Conservation (phyloP, 2,888 invertebrate species). For the Amphipoea oculea region DNA sequence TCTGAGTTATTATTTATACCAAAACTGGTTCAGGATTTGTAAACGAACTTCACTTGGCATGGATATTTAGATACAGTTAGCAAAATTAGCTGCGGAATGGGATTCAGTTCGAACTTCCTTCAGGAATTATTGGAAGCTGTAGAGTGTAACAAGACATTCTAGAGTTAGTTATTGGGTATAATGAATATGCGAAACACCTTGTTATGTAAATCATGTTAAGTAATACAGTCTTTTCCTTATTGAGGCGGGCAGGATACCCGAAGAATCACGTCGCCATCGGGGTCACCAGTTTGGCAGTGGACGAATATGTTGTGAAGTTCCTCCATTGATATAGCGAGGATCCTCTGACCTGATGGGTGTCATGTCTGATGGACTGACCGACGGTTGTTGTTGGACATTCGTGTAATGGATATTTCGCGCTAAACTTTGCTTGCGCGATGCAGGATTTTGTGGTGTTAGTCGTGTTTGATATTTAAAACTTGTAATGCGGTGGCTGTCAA, state of each 20-base stretch:
- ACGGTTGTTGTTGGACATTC: neutral
- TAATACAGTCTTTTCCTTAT: constrained; percentile 12
- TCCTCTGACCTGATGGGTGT: neutral
- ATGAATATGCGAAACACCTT: neutral
- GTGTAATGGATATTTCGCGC: neutral
- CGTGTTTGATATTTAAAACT: neutral
- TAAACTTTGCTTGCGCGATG: neutral
- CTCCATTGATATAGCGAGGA: neutral
- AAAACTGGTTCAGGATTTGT: neutral
- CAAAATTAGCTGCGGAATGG: neutral
- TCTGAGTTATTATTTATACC: neutral
- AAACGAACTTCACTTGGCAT: constrained; percentile 2
- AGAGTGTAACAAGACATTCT: constrained; percentile 21
- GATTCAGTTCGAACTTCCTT: neutral
- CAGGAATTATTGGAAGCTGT: neutral
- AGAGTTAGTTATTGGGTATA: constrained; percentile 20
- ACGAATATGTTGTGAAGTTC: neutral
- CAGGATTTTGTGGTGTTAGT: neutral
- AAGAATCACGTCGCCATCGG: neutral
- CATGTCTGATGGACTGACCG: neutral
- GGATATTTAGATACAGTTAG: constrained; percentile 7
- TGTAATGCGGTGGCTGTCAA: neutral
- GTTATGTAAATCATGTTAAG: constrained; percentile 28
- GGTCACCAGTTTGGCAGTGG: neutral
- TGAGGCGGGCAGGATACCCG: neutral